Evolutionary conservation across 2,797 vertebrate species (phyloP).

Genomic region (Alcedo quadribrachys): DNA sequence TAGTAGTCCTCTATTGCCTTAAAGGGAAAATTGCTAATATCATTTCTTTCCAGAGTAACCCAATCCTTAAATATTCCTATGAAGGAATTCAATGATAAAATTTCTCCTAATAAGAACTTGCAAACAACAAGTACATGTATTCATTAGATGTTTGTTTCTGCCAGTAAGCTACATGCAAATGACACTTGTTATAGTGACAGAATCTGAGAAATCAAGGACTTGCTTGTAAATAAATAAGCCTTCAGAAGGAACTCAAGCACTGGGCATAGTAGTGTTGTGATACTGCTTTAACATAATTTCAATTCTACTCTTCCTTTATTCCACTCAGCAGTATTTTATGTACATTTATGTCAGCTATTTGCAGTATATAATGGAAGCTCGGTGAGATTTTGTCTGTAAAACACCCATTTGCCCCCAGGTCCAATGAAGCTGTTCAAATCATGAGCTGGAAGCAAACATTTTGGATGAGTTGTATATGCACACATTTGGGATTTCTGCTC

Average conservation of each 20-base stretch:
- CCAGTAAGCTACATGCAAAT: background rate
- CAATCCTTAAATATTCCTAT: slow-evolving; percentile 11
- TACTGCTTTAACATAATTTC: background rate
- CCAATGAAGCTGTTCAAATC: background rate
- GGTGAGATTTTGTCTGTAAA: background rate
- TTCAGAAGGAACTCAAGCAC: background rate
- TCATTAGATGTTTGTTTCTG: background rate
- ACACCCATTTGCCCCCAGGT: background rate
- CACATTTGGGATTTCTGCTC: background rate
- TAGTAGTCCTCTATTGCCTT: background rate
- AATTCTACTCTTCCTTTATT: background rate
- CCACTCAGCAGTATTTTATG: background rate
- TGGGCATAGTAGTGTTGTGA: background rate
- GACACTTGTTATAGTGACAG: background rate
- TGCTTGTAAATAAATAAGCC: background rate
- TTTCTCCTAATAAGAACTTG: background rate
- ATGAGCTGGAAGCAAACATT: background rate
- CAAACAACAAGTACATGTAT: background rate
- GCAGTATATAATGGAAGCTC: background rate
- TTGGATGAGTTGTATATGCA: background rate
- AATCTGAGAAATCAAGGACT: background rate
- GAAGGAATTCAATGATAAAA: background rate
- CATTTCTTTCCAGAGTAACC: background rate
- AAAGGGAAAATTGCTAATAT: background rate
- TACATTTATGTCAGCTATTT: background rate